Base-by-base conservation (phyloP, 2,888 invertebrate species). In the Caenorhabditis angaria region DNA sequence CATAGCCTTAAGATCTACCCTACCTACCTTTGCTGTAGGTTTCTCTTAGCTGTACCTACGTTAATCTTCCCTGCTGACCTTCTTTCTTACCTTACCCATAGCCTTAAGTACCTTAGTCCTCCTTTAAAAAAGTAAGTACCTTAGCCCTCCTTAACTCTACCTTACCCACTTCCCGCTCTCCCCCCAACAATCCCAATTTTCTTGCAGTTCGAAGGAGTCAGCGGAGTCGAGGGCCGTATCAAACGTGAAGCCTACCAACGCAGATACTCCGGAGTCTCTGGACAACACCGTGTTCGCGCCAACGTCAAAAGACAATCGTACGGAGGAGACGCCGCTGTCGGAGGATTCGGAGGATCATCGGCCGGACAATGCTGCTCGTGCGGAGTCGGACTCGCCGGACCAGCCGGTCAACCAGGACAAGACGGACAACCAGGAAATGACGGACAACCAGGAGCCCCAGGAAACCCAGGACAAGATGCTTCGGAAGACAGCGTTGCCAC, bases 371-470 rank as follows among this genome's bases (percentile, higher is more conserved):
- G 74, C 70, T 75, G 74, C 74, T 70, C 70, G 14, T 75, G 74
- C 67, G 74, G 74, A 64, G 64, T 64, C 27, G 78, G 78, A 67
- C 65, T 67, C 28, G 78, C 78, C 61, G 78, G 78, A 65, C 78
- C 78, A 65, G 50, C 72, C 22, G 78, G 78, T 70, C 24, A 70
- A 12, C 78, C 78, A 66, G 78, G 78, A 69, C 70, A 67, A 54
- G 78, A 78, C 54, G 78, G 78, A 75, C 68, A 69, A 59, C 74
- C 74, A 67, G 77, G 77, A 77, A 75, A 77, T 65, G 77, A 77
- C 53, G 77, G 77, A 72, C 65, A 65, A 29, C 75, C 77, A 60
- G 77, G 77, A 70, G 59, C 74, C 58, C 71, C 74, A 67, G 77
- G 77, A 75, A 56, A 67, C 65, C 74, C 74, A 61, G 77, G 77